Base-by-base conservation (phyloP, 2,888 invertebrate species). In the Spilosoma lubricipeda region DNA sequence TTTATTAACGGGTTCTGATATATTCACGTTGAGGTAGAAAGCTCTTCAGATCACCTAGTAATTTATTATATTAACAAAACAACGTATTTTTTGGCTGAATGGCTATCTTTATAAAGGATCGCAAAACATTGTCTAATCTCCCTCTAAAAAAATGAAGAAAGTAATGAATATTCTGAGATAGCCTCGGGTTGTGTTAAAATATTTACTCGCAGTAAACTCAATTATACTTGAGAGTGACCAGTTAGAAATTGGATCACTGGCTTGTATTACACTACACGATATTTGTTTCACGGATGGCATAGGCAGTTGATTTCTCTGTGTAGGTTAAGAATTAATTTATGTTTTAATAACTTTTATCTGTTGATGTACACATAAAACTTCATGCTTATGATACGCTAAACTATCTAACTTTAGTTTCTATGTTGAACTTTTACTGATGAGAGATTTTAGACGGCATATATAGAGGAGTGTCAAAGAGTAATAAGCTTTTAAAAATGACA, bases 201-300 rank as follows among this genome's bases (percentile, higher is more conserved):
- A 65, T 65, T 65, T 65, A 23, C 36, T 65, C 36, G 20, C 3
- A 23, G 65, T 65, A 36, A 65, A 65, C n/a, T 20, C 71, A 64
- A 30, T 71, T 42, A 18, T 65, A 36, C 59, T 59, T 59, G 13
- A 27, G 27, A 27, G 27, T 59, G 59, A 27, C 27, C 27, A 30
- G 27, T 27, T 59, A 15, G 27, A 59, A 59, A 59, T 59, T 59
- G 27, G 27, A 59, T 59, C 27, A 59, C 59, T 59, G 59, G 59
- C 27, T 59, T 59, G 2, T 42, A 74, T 30, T 64, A 67, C 75
- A 78, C 59, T 15, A 59, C n/a, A 30, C 59, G 27, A n/a, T 5
- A 15, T 59, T 27, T 13, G 27, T 59, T 59, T 59, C 27, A 27
- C 27, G 27, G 59, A 36, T 36, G 5, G 36, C 36, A 59, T n/a